phyloP scores from a whole-genome alignment of 2,797 vertebrate species.

The Mormyrops boulengeri region DNA sequence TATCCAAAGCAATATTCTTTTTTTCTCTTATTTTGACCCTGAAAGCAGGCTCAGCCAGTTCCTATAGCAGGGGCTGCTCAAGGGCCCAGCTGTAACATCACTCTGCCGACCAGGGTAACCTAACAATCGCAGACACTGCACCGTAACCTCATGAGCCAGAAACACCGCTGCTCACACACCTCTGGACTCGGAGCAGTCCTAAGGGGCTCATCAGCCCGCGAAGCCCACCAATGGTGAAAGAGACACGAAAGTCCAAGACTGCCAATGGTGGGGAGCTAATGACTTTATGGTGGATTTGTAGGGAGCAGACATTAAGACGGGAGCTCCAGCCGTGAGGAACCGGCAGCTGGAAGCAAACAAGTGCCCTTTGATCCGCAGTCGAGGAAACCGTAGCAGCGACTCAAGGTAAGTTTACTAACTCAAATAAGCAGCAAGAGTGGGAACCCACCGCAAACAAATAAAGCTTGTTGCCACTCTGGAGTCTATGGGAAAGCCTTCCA shows the following conservation, averaged over 20 bases:
- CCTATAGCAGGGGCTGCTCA: neutral
- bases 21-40: neutral
- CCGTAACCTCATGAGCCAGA: neutral
- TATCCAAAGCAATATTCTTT: neutral
- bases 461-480: neutral
- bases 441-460: neutral
- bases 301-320: neutral
- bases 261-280: neutral
- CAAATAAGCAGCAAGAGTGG: neutral
- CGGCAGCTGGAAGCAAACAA: neutral
- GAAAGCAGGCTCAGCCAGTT: neutral
- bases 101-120: neutral
- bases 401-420: neutral
- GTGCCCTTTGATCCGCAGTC: neutral
- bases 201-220: neutral
- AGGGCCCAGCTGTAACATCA: neutral
- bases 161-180: neutral
- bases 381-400: neutral
- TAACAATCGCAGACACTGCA: neutral
- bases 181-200: neutral
- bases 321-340: neutral
- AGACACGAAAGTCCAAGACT: neutral
- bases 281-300: constrained; percentile 1
- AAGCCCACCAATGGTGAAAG: neutral
- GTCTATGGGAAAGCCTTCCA: neutral